phyloP scores from a whole-genome alignment of 2,888 invertebrate species.

The Andrena dorsata region DNA sequence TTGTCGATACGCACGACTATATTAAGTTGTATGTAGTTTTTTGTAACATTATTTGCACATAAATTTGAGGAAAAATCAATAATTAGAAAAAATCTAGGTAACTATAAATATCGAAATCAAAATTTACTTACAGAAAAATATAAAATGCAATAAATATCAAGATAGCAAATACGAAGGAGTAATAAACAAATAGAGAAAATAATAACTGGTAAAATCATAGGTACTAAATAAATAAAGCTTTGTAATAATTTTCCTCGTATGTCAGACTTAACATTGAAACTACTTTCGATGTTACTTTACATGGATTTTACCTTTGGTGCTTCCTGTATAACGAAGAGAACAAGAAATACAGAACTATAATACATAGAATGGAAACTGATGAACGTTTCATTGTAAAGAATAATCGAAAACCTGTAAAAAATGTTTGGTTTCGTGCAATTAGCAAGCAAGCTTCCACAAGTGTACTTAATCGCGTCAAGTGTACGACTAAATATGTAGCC shows the following conservation, averaged over 20 bases:
- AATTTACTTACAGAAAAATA: neutral
- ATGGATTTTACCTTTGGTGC: neutral
- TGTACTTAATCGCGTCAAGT: neutral
- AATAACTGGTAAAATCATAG: neutral
- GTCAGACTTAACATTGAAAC: neutral
- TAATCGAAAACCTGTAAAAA: neutral
- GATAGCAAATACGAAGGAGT: no score
- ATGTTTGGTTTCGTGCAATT: constrained; percentile 20
- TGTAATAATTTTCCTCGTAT: neutral
- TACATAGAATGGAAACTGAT: neutral
- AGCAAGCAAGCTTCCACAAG: constrained; percentile 10
- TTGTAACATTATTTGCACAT: neutral
- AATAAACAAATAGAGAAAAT: no score
- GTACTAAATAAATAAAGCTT: neutral
- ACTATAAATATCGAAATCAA: neutral
- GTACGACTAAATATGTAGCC: constrained; percentile 2
- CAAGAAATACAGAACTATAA: neutral
- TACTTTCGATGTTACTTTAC: neutral
- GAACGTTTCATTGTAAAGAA: constrained; percentile 7
- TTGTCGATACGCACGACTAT: neutral
- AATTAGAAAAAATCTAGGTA: neutral
- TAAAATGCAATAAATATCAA: neutral
- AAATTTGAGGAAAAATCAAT: neutral
- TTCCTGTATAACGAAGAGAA: constrained; percentile 8
- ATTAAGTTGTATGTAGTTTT: neutral